phyloP scores from a whole-genome alignment of 2,888 invertebrate species.

The Acanthosepion pharaonis region DNA sequence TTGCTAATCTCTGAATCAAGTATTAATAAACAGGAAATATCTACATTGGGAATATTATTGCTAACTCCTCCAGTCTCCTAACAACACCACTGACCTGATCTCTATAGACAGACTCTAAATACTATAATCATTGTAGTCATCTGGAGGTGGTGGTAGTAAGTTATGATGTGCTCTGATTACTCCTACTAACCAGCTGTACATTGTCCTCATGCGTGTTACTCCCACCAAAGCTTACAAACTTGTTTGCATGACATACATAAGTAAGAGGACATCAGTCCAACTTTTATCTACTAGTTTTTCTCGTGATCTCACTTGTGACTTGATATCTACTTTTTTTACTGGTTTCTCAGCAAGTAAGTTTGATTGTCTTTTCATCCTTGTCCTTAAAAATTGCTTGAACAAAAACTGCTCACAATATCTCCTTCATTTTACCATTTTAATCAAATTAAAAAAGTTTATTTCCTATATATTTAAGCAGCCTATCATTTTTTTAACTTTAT shows the following conservation, averaged over 20 bases:
- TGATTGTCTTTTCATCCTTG: background rate
- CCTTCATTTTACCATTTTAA: background rate
- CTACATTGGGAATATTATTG: background rate
- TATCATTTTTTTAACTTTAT: background rate
- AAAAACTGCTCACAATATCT: background rate
- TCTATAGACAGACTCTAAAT: background rate
- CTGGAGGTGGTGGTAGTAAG: background rate
- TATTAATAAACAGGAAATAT: constrained; percentile 11
- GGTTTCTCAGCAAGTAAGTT: background rate
- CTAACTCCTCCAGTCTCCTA: background rate
- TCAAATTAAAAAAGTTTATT: background rate
- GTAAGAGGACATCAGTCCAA: background rate
- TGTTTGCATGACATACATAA: background rate
- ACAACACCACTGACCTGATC: background rate
- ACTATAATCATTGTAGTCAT: background rate
- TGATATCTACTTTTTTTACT: too few relatives aligned
- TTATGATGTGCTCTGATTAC: background rate
- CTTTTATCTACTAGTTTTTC: background rate
- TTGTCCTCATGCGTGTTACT: background rate
- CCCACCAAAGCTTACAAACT: background rate
- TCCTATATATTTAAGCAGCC: background rate
- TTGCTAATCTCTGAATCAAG: background rate
- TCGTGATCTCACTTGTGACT: background rate
- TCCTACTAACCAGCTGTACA: background rate
- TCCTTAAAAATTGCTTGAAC: background rate